A percentile compares a stretch with the other conserved stretches of the same genome.
phyloP scores from a whole-genome alignment of 2,888 invertebrate species.

The Quadriops clusia region DNA sequence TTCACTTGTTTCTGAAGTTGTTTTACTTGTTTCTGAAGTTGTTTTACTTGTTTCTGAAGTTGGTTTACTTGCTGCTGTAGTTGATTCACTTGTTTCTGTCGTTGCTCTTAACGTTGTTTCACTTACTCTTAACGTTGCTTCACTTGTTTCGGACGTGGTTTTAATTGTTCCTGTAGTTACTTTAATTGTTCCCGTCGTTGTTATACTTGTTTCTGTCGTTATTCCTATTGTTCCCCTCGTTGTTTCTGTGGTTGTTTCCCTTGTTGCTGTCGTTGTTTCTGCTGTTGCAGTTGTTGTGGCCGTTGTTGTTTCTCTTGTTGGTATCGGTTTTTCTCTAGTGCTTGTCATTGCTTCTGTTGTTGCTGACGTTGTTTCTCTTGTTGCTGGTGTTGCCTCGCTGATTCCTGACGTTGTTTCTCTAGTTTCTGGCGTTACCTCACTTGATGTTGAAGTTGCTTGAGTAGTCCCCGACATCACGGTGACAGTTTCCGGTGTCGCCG shows the following conservation, averaged over 20 bases:
- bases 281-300: slow-evolving; percentile 7
- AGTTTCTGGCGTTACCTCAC: no score
- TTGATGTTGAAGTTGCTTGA: slow-evolving; percentile 1
- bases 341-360: background rate
- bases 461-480: no score
- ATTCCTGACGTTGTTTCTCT: slow-evolving; percentile 2
- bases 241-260: slow-evolving; percentile 11
- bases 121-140: slow-evolving; percentile 4
- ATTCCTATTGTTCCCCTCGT: slow-evolving; percentile 15
- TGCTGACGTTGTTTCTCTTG: slow-evolving; percentile 1
- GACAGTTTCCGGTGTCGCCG: no score
- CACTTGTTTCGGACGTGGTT: slow-evolving; percentile 4
- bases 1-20: slow-evolving; percentile 3
- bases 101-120: slow-evolving; percentile 1
- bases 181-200: slow-evolving; percentile 7
- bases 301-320: slow-evolving; percentile 8
- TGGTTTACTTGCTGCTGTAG: slow-evolving; percentile 7
- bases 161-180: slow-evolving; percentile 8
- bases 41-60: slow-evolving; percentile 3
- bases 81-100: slow-evolving; percentile 2
- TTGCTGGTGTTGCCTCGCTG: background rate
- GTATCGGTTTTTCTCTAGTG: slow-evolving; percentile 4
- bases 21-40: slow-evolving; percentile 5
- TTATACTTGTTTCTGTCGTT: slow-evolving; percentile 9
- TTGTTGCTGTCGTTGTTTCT: slow-evolving; percentile 11